Evolutionary conservation across 2,888 invertebrate species (phyloP).

Genomic region (Drosophila hamatofila): DNA sequence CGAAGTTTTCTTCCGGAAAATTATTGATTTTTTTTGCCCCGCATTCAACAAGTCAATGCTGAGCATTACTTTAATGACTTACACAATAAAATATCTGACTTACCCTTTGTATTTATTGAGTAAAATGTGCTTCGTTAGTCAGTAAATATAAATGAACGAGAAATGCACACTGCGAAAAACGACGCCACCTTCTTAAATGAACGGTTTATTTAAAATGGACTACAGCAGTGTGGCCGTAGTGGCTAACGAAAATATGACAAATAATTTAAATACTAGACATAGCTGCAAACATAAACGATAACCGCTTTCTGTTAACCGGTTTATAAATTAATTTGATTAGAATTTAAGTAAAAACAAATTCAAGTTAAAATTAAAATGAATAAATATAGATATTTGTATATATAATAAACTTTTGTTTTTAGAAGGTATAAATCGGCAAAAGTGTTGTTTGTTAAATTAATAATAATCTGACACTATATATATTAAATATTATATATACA

Average conservation of each 20-base stretch:
- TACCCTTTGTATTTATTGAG: constrained; percentile 34
- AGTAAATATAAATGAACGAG: neutral
- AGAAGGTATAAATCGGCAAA: neutral
- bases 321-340: neutral
- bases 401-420: neutral
- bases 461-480: neutral
- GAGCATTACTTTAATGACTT: neutral
- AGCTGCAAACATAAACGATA: neutral
- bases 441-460: neutral
- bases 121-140: constrained; percentile 3
- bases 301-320: constrained; percentile 24
- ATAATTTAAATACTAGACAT: neutral
- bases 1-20: constrained; percentile 23
- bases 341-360: too few relatives aligned
- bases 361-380: neutral
- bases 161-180: constrained; percentile 33
- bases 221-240: constrained; percentile 35
- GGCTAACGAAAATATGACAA: constrained; percentile 4
- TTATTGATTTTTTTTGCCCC: constrained; percentile 51
- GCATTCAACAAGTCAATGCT: constrained; percentile 37
- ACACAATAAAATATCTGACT: constrained; percentile 4
- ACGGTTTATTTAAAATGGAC: constrained; percentile 72
- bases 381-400: neutral
- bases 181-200: constrained; percentile 63
- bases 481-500: too few relatives aligned